These are phyloP conservation scores for Struthidea cinerea DNA, from an alignment of 2,113 vertebrate species.

Conservation along the genomic window DNA sequence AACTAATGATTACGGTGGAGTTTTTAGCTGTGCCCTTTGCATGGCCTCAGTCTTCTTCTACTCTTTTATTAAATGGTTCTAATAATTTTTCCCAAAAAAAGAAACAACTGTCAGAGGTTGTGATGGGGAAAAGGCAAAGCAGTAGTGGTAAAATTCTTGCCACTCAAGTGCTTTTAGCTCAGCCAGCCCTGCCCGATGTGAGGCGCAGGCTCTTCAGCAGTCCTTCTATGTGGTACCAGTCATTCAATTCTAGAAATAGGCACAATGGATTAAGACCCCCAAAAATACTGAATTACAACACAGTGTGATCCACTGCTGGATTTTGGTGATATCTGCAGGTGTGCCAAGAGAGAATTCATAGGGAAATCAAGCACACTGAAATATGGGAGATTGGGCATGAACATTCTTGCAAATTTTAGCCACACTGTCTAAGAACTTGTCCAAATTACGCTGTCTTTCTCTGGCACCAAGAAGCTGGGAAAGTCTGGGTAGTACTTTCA, in stretches of 20 bases:
- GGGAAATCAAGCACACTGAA: not conserved
- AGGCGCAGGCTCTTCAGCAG: not conserved
- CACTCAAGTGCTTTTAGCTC: not conserved
- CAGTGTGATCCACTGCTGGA: not conserved
- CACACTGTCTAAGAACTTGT: not conserved
- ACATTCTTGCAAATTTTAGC: not conserved
- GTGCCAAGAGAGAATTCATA: not conserved
- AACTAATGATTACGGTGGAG: not conserved
- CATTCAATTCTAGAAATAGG: not conserved
- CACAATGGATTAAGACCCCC: not conserved
- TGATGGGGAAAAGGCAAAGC: not conserved
- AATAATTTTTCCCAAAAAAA: not conserved
- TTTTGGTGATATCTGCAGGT: not conserved
- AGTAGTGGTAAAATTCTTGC: not conserved
- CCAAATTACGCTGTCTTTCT: not conserved
- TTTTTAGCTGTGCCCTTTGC: not conserved
- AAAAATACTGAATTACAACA: not conserved
- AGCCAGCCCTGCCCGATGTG: not conserved
- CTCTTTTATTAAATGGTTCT: not conserved
- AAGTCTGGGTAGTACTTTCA: not conserved
- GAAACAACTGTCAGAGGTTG: not conserved
- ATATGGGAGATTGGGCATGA: not conserved
- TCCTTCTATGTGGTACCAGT: not conserved
- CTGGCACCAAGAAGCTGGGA: not conserved
- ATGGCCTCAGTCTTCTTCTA: not conserved